Evolutionary conservation across 1,140 invertebrate species (phyloP).

Genomic region (Penaeus japonicus): DNA sequence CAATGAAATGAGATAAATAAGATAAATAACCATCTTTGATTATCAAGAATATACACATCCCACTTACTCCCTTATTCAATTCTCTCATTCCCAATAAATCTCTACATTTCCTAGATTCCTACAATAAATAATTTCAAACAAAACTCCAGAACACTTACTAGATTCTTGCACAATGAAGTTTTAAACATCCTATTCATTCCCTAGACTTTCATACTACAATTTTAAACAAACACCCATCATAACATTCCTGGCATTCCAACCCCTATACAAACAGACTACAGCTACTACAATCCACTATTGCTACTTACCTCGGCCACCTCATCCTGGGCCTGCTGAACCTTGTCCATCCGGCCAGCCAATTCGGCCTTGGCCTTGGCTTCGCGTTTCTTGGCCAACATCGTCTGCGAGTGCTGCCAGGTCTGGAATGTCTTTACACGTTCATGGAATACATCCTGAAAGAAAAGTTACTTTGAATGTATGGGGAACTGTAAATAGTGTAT

Average conservation of each 20-base stretch:
- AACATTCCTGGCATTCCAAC: constrained; percentile 15
- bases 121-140: background rate
- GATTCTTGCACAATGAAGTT: background rate
- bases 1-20: too few relatives aligned
- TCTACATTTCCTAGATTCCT: background rate
- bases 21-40: too few relatives aligned
- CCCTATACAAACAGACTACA: constrained; percentile 11
- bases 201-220: too few relatives aligned
- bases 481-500: background rate
- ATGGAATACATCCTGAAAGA: constrained; percentile 88
- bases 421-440: constrained; percentile 98
- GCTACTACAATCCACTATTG: background rate
- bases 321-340: constrained; percentile 83
- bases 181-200: too few relatives aligned
- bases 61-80: too few relatives aligned
- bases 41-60: background rate
- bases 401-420: constrained; percentile 96
- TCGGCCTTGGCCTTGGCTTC: constrained; percentile 94
- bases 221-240: too few relatives aligned
- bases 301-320: constrained; percentile 87
- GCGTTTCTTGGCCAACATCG: constrained; percentile 91
- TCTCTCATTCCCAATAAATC: background rate
- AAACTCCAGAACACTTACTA: background rate
- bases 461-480: background rate
- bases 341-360: constrained; percentile 85